These are phyloP conservation scores for Polypedilum pembai DNA, from an alignment of 1,140 invertebrate genomes.

Conservation along the genomic window DNA sequence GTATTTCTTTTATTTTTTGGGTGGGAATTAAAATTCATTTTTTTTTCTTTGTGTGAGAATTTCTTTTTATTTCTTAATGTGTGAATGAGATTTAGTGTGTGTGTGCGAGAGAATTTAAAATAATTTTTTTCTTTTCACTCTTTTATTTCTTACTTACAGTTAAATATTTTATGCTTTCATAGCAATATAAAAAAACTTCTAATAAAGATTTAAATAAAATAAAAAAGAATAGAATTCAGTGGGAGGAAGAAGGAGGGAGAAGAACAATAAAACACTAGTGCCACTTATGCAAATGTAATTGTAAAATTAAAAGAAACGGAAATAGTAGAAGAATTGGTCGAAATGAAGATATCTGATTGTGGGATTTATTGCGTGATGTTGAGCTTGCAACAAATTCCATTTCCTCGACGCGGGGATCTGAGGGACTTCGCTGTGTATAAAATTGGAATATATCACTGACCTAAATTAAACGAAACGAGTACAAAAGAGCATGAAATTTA, in stretches of 20 bases:
- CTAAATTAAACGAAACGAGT: conserved; percentile 36
- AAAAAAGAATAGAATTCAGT: no score
- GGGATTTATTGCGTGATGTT: conserved; percentile 36
- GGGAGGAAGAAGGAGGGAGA: neutral
- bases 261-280: conserved; percentile 17
- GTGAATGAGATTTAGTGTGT: neutral
- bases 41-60: no score
- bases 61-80: no score
- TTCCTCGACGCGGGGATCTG: conserved; percentile 41
- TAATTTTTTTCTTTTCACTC: neutral
- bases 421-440: conserved; percentile 44
- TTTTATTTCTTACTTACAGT: neutral
- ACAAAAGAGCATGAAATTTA: neutral
- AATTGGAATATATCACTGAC: conserved; percentile 59
- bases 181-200: neutral
- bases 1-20: neutral
- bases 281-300: conserved; percentile 24
- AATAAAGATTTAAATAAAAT: neutral
- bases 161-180: neutral
- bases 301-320: conserved; percentile 26
- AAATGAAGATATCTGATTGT: conserved; percentile 25
- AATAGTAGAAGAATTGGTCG: conserved; percentile 25
- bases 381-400: conserved; percentile 43
- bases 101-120: neutral
- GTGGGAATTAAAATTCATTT: neutral